Evolutionary conservation across 2,888 invertebrate genomes (phyloP).

Genomic region (Drosophila emarginata): DNA sequence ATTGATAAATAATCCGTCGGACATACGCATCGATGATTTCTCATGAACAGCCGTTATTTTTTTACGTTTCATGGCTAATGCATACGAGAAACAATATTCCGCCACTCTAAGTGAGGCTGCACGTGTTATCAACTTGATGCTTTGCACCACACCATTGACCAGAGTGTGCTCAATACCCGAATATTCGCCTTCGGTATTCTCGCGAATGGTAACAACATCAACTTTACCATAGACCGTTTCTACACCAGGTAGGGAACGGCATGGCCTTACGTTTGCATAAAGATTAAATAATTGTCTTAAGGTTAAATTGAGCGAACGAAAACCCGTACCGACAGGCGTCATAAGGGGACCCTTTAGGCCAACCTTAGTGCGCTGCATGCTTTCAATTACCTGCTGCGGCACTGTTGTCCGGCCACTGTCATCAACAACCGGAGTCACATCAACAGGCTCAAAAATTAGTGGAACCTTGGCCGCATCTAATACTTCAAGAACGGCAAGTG

Average conservation of each 20-base stretch:
- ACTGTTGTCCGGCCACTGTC: conserved; percentile 96
- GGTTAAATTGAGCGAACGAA: conserved; percentile 98
- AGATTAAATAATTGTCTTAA: conserved; percentile 97
- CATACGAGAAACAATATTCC: conserved; percentile 98
- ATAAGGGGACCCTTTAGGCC: conserved; percentile 98
- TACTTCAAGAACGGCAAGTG: conserved; percentile 97
- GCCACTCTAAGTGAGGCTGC: conserved; percentile 96
- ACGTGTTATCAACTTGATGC: conserved; percentile 99
- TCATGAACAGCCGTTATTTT: conserved; percentile 99
- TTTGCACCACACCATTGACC: conserved; percentile 98
- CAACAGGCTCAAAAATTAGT: conserved; percentile 97
- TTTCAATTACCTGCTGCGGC: conserved; percentile 97
- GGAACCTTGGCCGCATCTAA: conserved; percentile 96
- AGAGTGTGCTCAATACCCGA: conserved; percentile 99
- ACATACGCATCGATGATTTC: conserved; percentile 99
- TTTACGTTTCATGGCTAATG: conserved; percentile 92
- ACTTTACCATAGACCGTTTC: conserved; percentile 98
- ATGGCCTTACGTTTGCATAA: conserved; percentile 98
- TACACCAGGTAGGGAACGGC: conserved; percentile 95
- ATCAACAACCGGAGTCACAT: conserved; percentile 94
- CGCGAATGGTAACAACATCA: conserved; percentile 98
- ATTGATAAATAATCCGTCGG: conserved; percentile 97
- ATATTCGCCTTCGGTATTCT: conserved; percentile 99
- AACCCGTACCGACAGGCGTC: conserved; percentile 99
- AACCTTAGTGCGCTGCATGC: conserved; percentile 96